Conservation (phyloP, 2,113 vertebrate species). For the Odobenus rosmarus region DNA sequence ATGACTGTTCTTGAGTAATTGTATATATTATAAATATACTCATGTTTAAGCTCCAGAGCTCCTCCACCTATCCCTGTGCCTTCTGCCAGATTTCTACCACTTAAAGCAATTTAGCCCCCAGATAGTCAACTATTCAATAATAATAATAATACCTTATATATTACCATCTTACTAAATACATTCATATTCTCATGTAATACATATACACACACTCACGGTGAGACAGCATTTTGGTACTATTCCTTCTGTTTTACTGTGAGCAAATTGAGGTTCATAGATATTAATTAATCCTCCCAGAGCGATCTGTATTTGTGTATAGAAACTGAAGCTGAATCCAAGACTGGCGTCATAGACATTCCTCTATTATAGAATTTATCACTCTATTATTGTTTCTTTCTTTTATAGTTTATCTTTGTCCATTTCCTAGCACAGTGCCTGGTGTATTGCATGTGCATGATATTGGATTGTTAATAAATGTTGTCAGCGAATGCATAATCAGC, state of each 20-base stretch:
- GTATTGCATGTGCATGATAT: background rate
- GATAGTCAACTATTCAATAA: background rate
- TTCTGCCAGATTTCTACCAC: background rate
- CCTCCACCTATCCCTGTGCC: background rate
- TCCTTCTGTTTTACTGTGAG: background rate
- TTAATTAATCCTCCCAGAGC: background rate
- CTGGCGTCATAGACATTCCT: background rate
- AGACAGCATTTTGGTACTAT: background rate
- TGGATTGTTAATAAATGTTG: background rate
- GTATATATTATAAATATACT: background rate
- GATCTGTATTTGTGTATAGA: background rate
- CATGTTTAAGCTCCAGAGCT: background rate
- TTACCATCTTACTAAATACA: background rate
- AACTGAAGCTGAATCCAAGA: background rate
- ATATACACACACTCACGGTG: rapidly evolving
- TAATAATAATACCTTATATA: background rate
- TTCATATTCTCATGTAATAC: background rate
- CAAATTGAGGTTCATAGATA: background rate
- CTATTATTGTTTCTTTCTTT: background rate
- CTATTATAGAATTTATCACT: background rate
- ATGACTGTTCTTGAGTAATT: background rate
- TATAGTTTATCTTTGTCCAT: background rate
- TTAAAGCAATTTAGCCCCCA: background rate
- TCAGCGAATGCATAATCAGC: background rate
- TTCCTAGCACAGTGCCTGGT: background rate